Evolutionary conservation across 1,140 invertebrate species (phyloP).

Genomic region (Atta cephalotes): DNA sequence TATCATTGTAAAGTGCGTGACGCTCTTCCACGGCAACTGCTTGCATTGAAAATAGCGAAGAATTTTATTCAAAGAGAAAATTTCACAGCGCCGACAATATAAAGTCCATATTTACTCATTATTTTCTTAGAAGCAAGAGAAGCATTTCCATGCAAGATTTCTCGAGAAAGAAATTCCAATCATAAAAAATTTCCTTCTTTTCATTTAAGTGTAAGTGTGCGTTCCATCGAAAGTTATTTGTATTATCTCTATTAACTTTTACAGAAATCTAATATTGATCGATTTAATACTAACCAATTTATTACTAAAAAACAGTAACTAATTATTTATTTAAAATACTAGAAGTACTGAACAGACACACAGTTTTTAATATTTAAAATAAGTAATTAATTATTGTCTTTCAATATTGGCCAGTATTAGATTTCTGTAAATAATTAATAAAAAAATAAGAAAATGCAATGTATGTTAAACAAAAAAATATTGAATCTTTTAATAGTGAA

Average conservation of each 20-base stretch:
- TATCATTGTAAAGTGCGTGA: background rate
- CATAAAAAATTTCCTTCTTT: slow-evolving; percentile 49
- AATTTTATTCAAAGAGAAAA: slow-evolving; percentile 34
- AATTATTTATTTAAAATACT: no score
- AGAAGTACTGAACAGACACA: no score
- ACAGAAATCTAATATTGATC: no score
- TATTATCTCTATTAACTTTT: background rate
- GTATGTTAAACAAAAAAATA: background rate
- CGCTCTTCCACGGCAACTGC: background rate
- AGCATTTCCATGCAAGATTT: slow-evolving; percentile 41
- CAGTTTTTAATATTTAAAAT: no score
- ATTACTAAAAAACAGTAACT: no score
- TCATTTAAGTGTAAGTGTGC: slow-evolving; percentile 6
- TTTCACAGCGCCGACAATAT: slow-evolving; percentile 29
- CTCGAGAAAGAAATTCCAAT: background rate
- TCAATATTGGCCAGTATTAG: no score
- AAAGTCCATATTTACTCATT: slow-evolving; percentile 44
- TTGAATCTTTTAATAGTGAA: slow-evolving; percentile 12
- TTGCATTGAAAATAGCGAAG: slow-evolving; percentile 23
- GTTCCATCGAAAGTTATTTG: slow-evolving; percentile 18
- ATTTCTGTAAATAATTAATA: no score
- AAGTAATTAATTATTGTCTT: no score
- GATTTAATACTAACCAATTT: no score
- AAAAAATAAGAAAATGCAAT: background rate
- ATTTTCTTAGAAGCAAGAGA: slow-evolving; percentile 43